A percentile compares a stretch with the other conserved stretches of the same genome.
Conservation (phyloP, 2,113 vertebrate genomes). For the Pelvicachromis taeniatus region DNA sequence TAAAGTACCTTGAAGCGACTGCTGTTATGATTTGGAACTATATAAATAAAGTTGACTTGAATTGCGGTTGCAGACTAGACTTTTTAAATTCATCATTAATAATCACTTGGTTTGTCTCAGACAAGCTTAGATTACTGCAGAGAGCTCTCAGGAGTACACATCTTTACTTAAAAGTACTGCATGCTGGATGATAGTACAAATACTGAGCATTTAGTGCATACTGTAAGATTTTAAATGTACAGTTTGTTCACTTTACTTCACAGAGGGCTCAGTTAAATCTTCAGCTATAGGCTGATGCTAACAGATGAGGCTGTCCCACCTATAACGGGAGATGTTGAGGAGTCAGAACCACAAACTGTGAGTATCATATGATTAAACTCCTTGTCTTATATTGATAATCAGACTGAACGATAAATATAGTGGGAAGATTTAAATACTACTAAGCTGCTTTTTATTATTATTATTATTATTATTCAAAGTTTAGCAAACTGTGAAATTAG, state of each 20-base stretch:
- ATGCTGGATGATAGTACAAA: not conserved
- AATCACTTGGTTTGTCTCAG: not conserved
- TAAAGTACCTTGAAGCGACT: fast-evolving
- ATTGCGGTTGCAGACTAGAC: not conserved
- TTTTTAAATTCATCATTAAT: not conserved
- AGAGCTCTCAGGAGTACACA: not conserved
- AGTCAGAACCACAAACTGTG: not conserved
- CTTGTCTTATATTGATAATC: not conserved
- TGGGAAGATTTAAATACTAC: too few relatives aligned
- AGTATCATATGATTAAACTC: not conserved
- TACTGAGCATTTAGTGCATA: not conserved
- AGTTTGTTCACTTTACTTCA: not conserved
- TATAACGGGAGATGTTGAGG: fast-evolving
- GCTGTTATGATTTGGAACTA: not conserved
- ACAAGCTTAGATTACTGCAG: not conserved
- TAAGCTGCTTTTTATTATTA: not conserved
- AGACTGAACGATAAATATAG: not conserved
- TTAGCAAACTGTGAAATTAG: too few relatives aligned
- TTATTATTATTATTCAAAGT: too few relatives aligned
- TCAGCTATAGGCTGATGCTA: not conserved
- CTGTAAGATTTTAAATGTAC: not conserved
- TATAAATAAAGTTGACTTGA: not conserved
- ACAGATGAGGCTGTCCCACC: not conserved
- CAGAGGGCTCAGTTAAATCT: not conserved
- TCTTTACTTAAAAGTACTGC: not conserved